Conservation (phyloP, 1,140 invertebrate species). For the Platorchestia sp. region DNA sequence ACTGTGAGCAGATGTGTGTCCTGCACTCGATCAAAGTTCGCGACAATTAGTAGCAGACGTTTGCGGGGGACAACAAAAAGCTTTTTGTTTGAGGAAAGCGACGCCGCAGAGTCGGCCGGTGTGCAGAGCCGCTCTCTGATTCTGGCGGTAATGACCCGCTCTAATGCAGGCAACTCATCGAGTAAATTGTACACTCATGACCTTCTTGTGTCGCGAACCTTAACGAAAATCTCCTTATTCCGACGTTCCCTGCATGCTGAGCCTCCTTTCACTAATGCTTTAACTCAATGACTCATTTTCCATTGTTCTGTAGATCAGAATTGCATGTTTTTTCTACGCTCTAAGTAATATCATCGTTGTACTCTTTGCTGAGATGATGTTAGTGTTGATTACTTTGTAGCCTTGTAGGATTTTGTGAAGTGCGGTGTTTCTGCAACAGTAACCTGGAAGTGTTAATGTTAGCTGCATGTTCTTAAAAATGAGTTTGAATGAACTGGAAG, state of each 20-base stretch:
- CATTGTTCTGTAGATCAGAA: not conserved
- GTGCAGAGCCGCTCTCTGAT: not conserved
- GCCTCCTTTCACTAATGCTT: not conserved
- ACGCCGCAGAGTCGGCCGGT: not conserved
- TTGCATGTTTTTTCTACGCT: not conserved
- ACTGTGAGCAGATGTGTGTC: not conserved
- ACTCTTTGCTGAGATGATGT: not conserved
- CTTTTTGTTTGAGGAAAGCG: slow-evolving; percentile 17
- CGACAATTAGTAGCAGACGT: not conserved
- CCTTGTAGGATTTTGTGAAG: not conserved
- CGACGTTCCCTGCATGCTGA: not conserved
- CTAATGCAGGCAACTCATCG: not conserved
- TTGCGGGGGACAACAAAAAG: not conserved
- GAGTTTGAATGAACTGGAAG: too few relatives aligned
- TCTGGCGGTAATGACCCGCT: not conserved
- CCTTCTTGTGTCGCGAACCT: not conserved
- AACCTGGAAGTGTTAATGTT: not conserved
- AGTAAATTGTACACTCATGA: not conserved
- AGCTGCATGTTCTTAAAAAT: not conserved
- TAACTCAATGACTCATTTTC: not conserved
- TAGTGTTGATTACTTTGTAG: not conserved
- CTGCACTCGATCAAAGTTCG: slow-evolving; percentile 14
- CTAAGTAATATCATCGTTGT: not conserved
- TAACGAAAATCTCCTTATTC: not conserved
- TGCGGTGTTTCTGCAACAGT: not conserved